Conservation (phyloP, 2,888 invertebrate species). For the Pycnomerus fuliginosus region DNA sequence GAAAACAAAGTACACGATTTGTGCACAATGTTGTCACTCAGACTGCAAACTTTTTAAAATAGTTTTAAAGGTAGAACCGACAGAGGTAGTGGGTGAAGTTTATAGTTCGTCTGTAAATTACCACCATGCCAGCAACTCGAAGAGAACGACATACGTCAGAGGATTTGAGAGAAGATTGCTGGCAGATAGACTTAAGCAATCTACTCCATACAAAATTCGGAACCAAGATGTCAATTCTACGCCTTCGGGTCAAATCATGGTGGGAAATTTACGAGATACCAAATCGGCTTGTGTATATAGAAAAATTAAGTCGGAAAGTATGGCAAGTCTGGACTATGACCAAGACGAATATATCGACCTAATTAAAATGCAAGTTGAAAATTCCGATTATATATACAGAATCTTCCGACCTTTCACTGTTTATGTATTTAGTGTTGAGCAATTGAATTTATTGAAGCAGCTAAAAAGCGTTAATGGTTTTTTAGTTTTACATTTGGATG, state of each 20-base stretch:
- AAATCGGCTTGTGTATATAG: conserved; percentile 1
- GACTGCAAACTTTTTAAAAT: conserved; percentile 1
- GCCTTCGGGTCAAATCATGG: not conserved
- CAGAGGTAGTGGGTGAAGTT: not conserved
- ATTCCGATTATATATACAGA: conserved; percentile 1
- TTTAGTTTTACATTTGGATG: not conserved
- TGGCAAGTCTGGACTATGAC: not conserved
- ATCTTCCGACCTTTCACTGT: not conserved
- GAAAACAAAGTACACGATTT: not conserved
- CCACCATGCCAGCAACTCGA: not conserved
- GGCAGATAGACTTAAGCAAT: not conserved
- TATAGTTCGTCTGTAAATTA: not conserved
- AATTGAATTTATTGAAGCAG: not conserved
- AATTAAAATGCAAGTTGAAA: not conserved
- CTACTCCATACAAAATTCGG: not conserved
- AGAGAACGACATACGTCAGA: not conserved
- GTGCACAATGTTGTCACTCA: not conserved
- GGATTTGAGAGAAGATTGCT: not conserved
- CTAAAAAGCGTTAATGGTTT: not conserved
- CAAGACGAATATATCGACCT: conserved; percentile 1
- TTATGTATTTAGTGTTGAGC: conserved; percentile 1
- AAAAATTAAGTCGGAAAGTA: not conserved
- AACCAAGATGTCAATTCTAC: not conserved
- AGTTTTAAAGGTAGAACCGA: not conserved
- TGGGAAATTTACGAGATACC: not conserved